These are phyloP conservation scores for Drosophila suboccidentalis DNA, from an alignment of 2,888 invertebrate genomes.

Conservation along the genomic window DNA sequence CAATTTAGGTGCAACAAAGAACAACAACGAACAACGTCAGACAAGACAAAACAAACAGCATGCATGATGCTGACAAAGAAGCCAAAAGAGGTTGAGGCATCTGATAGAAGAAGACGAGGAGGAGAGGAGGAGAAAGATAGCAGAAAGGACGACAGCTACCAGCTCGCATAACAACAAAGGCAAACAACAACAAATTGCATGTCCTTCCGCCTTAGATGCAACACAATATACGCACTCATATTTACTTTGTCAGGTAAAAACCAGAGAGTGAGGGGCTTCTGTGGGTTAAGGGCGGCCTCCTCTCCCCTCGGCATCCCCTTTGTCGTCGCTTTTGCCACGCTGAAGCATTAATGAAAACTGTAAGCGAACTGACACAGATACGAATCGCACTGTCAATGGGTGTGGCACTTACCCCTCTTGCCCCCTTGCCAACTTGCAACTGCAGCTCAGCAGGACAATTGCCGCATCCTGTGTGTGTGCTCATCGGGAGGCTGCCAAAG, in stretches of 20 bases:
- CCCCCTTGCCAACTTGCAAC: background rate
- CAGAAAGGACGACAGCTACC: constrained; percentile 26
- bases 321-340: constrained; percentile 5
- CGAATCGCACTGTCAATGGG: constrained; percentile 26
- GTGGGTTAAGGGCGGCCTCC: background rate
- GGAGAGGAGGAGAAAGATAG: constrained; percentile 6
- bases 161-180: constrained; percentile 58
- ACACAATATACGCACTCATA: constrained; percentile 77
- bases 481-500: constrained; percentile 17
- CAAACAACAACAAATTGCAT: constrained; percentile 80
- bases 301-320: background rate
- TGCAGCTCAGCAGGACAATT: constrained; percentile 29
- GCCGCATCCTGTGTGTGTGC: constrained; percentile 36
- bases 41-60: constrained; percentile 78
- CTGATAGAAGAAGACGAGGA: background rate
- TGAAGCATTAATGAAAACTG: constrained; percentile 72
- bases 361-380: constrained; percentile 63
- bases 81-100: constrained; percentile 13
- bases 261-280: background rate
- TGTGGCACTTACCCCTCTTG: background rate
- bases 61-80: constrained; percentile 63
- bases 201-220: constrained; percentile 78
- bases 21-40: constrained; percentile 61
- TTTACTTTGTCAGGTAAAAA: constrained; percentile 60
- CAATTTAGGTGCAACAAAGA: constrained; percentile 80